Percentiles rank a stretch among this genome's conserved stretches.
Conservation (phyloP, 2,113 vertebrate genomes). For the Nycticorax nycticorax region DNA sequence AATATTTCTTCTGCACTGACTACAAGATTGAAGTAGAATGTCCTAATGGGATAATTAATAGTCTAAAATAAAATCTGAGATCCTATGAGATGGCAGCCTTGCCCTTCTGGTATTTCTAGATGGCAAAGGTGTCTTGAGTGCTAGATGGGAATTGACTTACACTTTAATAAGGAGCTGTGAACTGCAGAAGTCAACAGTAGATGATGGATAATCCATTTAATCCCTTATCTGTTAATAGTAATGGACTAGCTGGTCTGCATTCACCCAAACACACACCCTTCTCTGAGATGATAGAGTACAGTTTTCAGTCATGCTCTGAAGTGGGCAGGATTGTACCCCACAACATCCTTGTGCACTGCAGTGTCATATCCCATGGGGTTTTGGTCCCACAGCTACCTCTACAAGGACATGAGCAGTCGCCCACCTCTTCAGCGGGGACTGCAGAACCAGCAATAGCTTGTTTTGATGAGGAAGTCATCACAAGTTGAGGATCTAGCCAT, state of each 20-base stretch:
- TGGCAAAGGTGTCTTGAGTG: not conserved
- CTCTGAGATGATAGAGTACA: not conserved
- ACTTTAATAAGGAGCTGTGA: not conserved
- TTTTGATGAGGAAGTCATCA: not conserved
- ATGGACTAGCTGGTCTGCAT: not conserved
- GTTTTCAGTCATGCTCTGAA: not conserved
- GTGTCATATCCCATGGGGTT: not conserved
- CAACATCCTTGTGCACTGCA: not conserved
- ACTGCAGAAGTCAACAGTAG: not conserved
- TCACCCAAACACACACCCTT: fast-evolving
- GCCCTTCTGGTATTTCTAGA: not conserved
- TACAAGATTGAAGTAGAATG: not conserved
- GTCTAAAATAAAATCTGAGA: not conserved
- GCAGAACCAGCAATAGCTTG: not conserved
- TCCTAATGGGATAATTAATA: not conserved
- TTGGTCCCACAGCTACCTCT: not conserved
- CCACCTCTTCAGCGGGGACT: not conserved
- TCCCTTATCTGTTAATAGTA: not conserved
- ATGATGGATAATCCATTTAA: not conserved
- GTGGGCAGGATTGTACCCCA: not conserved
- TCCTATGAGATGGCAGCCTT: not conserved
- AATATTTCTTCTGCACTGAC: not conserved
- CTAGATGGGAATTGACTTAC: not conserved
- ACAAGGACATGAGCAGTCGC: not conserved
- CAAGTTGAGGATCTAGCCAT: not conserved